phyloP scores from a whole-genome alignment of 2,113 vertebrate species.

The Notechis scutatus region DNA sequence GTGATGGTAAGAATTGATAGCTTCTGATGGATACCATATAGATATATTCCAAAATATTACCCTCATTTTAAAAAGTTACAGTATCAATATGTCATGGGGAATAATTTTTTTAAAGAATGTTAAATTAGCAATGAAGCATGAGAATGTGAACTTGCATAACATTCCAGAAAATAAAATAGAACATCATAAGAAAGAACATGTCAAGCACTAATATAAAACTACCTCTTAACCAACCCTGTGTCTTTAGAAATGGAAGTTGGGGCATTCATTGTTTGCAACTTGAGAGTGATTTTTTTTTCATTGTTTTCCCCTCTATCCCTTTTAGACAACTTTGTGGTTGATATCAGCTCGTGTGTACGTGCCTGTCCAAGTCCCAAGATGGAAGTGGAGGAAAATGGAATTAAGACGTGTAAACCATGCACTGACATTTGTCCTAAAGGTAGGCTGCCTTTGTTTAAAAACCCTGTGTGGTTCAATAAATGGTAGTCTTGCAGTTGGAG shows the following conservation, averaged over 20 bases:
- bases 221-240: not conserved
- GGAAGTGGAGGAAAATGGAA: slow-evolving; percentile 95
- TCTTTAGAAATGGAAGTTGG: not conserved
- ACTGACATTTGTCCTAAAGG: slow-evolving; percentile 99
- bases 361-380: slow-evolving; percentile 98
- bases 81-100: slow-evolving; percentile 5
- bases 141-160: not conserved
- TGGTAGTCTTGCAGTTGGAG: not conserved
- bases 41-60: not conserved
- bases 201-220: not conserved
- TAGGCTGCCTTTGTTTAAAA: slow-evolving; percentile 45
- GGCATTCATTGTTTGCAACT: not conserved
- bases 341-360: slow-evolving; percentile 94
- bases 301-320: slow-evolving; percentile 5
- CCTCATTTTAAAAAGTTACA: slow-evolving; percentile 16
- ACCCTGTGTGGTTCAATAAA: not conserved
- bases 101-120: slow-evolving; percentile 22
- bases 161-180: slow-evolving; percentile 19
- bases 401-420: slow-evolving; percentile 97
- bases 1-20: slow-evolving; percentile 8
- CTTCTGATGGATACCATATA: slow-evolving; percentile 3
- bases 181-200: not conserved
- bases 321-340: slow-evolving; percentile 97
- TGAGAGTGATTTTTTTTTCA: not conserved
- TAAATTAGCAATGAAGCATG: slow-evolving; percentile 10